Evolutionary conservation across 64 coral and sea anemone genomes (phyloP).

Genomic region (Actinia equina): DNA sequence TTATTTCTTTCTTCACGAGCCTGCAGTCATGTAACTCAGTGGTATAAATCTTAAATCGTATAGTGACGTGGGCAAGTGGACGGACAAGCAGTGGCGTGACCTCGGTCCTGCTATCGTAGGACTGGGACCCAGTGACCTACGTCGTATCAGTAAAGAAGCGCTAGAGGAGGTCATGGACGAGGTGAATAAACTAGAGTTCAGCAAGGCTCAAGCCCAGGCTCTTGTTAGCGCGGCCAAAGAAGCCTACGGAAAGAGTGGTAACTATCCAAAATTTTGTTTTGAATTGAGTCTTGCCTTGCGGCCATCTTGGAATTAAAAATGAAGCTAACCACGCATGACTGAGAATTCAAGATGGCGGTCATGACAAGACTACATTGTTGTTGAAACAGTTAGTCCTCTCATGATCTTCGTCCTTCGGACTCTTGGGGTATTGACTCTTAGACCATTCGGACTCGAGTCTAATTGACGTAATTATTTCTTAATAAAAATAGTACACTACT

Average conservation of each 20-base stretch:
- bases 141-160: slow-evolving; percentile 70
- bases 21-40: no score
- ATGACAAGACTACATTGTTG: no score
- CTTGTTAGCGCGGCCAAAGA: slow-evolving; percentile 81
- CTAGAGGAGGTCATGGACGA: slow-evolving; percentile 82
- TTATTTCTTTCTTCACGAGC: no score
- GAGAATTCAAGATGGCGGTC: no score
- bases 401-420: no score
- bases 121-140: slow-evolving; percentile 76
- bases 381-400: no score
- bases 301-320: no score
- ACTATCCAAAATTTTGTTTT: not conserved
- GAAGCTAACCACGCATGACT: no score
- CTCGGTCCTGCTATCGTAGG: slow-evolving; percentile 81
- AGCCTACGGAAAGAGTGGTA: slow-evolving; percentile 57
- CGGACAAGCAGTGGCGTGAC: slow-evolving; percentile 66
- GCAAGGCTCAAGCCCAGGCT: slow-evolving; percentile 60
- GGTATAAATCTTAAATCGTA: not conserved
- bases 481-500: no score
- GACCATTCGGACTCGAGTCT: no score
- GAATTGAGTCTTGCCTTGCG: not conserved
- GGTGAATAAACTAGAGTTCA: slow-evolving; percentile 52
- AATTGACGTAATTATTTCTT: no score
- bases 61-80: slow-evolving; percentile 92
- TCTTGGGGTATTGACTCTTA: no score